These are phyloP conservation scores for Troides oblongomaculatus DNA, from an alignment of 2,888 invertebrate species.

Conservation along the genomic window DNA sequence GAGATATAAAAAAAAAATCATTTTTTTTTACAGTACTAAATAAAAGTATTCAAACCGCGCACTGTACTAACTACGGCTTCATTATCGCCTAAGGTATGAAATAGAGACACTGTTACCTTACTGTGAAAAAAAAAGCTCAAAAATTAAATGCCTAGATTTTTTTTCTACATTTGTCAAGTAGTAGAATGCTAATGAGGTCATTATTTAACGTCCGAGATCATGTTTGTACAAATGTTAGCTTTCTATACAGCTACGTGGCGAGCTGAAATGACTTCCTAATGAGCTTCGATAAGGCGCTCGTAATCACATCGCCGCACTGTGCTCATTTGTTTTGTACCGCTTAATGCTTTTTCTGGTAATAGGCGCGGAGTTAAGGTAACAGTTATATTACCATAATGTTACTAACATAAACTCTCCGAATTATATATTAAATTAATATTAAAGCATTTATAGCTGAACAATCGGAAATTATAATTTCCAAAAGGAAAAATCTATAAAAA, in stretches of 20 bases:
- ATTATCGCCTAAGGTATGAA: not conserved
- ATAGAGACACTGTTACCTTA: not conserved
- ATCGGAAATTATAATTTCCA: too few species aligned
- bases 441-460: too few species aligned
- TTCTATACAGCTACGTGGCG: slow-evolving; percentile 17
- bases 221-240: not conserved
- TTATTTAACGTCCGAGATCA: not conserved
- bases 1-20: too few species aligned
- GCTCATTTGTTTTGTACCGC: slow-evolving; percentile 21
- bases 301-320: slow-evolving; percentile 8
- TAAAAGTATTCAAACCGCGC: too few species aligned
- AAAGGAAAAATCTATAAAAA: too few species aligned
- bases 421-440: too few species aligned
- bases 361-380: not conserved
- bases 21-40: too few species aligned
- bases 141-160: not conserved
- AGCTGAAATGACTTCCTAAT: slow-evolving; percentile 28
- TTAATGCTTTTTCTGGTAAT: slow-evolving; percentile 1
- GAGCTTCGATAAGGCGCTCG: slow-evolving; percentile 25
- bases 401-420: too few species aligned
- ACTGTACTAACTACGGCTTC: too few species aligned
- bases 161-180: not conserved
- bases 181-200: not conserved
- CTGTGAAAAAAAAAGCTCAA: not conserved
- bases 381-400: not conserved